Base-by-base conservation (phyloP, 2,797 vertebrate genomes). In the Anableps anableps region DNA sequence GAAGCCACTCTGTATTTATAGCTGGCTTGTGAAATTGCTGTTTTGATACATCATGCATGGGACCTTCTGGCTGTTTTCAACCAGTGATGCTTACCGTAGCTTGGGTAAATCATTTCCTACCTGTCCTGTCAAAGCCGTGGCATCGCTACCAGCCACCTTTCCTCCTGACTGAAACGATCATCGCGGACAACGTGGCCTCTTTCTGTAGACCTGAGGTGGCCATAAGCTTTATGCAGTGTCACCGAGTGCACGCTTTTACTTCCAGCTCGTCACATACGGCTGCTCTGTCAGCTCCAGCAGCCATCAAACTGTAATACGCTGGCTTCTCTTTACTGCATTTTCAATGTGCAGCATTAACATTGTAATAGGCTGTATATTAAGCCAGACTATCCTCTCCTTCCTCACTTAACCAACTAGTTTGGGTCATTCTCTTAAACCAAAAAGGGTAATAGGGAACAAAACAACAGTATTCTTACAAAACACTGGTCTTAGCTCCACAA, bases 351-450 rank as follows among this genome's bases (percentile, higher is more conserved):
- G 36, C 60, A 58, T 75, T 75, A 75, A 60, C 53, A 58, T 41
- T 43, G 74, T 75, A 17, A 48, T 38, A 51, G 45, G 43, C 23
- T 36, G 38, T 64, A 72, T 78, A 31, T 55, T 71, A 72, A 72
- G 38, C 19, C 29, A 23, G 41, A 13, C n/a, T 9, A 4, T 60
- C 19, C 36, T 55, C 70, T 73, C 29, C 41, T 58, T 31, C 19
- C n/a, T 53, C 36, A 14, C 34, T 53, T 53, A n/a, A 43, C 34
- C 8, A 64, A 26, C 19, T n/a, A 51, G 62, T 68, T 53, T 70
- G 26, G 26, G 14, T 41, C 26, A 16, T 17, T 70, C 9, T 68
- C 26, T 26, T 16, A 38, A 41, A 41, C 36, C 48, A 70, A 55
- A 51, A 47, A 55, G n/a, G n/a, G 47, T 9, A 21, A 48, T 31